phyloP scores from a whole-genome alignment of 2,888 invertebrate genomes.

The Habrosyne pyritoides region DNA sequence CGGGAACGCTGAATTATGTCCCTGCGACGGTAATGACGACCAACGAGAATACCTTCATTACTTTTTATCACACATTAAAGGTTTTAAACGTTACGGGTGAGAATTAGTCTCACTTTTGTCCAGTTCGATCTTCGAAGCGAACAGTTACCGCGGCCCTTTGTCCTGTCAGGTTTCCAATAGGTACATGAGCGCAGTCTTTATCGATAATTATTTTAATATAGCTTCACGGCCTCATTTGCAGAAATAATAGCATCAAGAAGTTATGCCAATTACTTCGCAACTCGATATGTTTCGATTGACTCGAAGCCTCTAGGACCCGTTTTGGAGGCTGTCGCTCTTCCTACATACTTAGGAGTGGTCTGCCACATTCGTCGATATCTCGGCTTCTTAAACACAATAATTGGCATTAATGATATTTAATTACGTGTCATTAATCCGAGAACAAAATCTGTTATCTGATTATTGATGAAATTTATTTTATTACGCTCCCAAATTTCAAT shows the following conservation, averaged over 20 bases:
- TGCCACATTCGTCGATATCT: constrained; percentile 22
- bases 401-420: neutral
- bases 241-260: constrained; percentile 21
- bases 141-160: neutral
- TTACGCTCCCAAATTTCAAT: neutral
- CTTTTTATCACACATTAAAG: constrained; percentile 72
- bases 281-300: constrained; percentile 26
- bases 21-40: constrained; percentile 58
- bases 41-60: constrained; percentile 65
- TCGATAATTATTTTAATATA: neutral
- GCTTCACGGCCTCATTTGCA: constrained; percentile 11
- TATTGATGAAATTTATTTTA: neutral
- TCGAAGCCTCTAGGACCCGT: constrained; percentile 24
- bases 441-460: neutral
- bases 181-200: neutral
- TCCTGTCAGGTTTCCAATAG: neutral
- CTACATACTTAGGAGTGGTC: constrained; percentile 37
- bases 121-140: neutral
- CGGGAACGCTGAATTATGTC: constrained; percentile 68
- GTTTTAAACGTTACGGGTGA: constrained; percentile 45
- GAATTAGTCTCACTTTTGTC: constrained; percentile 16
- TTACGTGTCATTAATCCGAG: neutral
- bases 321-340: constrained; percentile 29
- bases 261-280: constrained; percentile 20
- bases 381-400: constrained; percentile 13